Base-by-base conservation (phyloP, 2,888 invertebrate species). In the Allophyes oxyacanthae region DNA sequence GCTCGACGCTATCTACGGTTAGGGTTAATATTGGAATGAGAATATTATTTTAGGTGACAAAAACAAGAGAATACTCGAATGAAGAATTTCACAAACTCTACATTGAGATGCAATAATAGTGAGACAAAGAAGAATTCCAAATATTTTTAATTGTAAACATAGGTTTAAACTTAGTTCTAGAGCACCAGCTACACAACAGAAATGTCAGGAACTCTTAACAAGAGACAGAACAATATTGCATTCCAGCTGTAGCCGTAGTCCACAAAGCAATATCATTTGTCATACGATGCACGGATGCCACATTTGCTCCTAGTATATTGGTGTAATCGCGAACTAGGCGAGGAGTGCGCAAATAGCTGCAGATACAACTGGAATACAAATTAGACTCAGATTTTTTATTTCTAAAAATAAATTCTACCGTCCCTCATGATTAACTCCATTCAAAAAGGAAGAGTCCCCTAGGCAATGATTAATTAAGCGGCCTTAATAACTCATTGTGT, bases 181-280 rank as follows among this genome's bases (percentile, higher is more conserved):
- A 52, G 13, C 20, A 42, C 34, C 55, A n/a, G n/a, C n/a, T 37
- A 59, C 41, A 51, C 55, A 73, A 73, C 71, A 77, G 70, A 71
- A 72, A 78, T 76, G 80, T 77, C 78, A 79, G 77, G 76, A 73
- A 77, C 78, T 80, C 77, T 72, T 75, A 79, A 77, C 82, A 64
- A 75, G 77, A 64, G 68, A 75, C 63, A 71, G 66, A 74, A 81
- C 84, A 79, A 86, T 89, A 90, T 90, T 89, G 86, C 90, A 89
- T 89, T 90, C 88, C 84, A 64, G 68, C 79, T 63, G 77, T 65
- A 74, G 53, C 64, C 38, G 66, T 54, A 56, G 66, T 65, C 66
- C 61, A 78, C 80, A 79, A 79, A 79, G 85, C 82, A 81, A 85
- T 86, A 86, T 79, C 83, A 83, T 88, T 87, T 88, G 84, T 87